Conservation (phyloP, 2,888 invertebrate species). For the Syrista parreyssii region DNA sequence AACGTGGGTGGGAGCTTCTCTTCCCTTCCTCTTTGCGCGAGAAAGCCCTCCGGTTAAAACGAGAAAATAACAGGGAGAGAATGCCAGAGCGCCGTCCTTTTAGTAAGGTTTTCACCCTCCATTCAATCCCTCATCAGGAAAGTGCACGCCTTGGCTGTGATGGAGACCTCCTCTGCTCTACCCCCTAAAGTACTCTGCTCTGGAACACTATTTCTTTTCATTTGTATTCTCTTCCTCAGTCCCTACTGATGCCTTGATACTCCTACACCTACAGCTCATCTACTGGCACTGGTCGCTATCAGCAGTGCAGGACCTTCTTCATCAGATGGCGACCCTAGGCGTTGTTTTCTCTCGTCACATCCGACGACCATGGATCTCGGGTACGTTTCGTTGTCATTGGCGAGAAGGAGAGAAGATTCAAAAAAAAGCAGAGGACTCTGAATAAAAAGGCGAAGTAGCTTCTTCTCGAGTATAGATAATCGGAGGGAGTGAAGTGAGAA, state of each 20-base stretch:
- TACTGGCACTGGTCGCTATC: not conserved
- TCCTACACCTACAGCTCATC: not conserved
- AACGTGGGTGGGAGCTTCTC: constrained; percentile 15
- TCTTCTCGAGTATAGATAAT: not conserved
- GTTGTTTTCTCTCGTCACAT: constrained; percentile 11
- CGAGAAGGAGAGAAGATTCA: constrained; percentile 16
- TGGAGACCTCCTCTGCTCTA: constrained; percentile 28
- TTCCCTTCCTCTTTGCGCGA: constrained; percentile 16
- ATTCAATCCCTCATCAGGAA: constrained; percentile 50
- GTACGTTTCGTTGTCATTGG: constrained; percentile 17
- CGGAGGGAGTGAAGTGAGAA: not conserved
- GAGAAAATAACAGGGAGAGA: constrained; percentile 40
- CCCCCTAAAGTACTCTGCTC: constrained; percentile 32
- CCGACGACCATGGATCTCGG: constrained; percentile 9
- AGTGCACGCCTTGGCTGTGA: constrained; percentile 37
- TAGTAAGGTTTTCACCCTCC: constrained; percentile 37
- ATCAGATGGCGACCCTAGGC: not conserved
- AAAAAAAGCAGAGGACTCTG: not conserved
- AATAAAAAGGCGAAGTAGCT: not conserved
- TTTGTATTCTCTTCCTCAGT: constrained; percentile 25
- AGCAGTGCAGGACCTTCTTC: not conserved
- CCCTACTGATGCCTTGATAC: not conserved
- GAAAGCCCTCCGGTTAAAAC: constrained; percentile 31
- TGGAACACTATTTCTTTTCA: constrained; percentile 41
- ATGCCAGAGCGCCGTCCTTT: constrained; percentile 32